Percentiles rank a stretch among this genome's conserved stretches.
Conservation (phyloP, 1,140 invertebrate genomes). For the Lamellibrachia luymesi region DNA sequence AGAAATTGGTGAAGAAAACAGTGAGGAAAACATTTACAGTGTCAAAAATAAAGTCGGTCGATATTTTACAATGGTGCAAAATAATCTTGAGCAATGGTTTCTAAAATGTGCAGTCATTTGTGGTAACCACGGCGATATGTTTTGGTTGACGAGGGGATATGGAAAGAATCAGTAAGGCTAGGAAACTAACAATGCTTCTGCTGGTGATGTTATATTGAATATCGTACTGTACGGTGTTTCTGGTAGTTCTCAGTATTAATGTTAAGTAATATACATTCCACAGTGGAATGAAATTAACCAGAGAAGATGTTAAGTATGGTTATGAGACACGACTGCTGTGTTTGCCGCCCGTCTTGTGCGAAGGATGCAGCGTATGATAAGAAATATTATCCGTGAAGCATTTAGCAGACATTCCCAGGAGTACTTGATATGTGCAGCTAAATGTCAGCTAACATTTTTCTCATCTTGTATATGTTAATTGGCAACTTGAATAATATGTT, state of each 20-base stretch:
- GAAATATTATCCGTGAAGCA: not conserved
- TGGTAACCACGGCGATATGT: not conserved
- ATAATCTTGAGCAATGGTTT: not conserved
- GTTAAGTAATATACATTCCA: slow-evolving; percentile 1
- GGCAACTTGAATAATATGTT: not conserved
- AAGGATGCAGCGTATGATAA: not conserved
- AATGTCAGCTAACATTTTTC: no score
- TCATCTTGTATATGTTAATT: not conserved
- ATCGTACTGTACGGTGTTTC: not conserved
- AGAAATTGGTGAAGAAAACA: not conserved
- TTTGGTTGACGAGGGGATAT: not conserved
- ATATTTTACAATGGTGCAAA: not conserved
- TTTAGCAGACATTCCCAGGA: not conserved
- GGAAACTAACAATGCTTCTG: not conserved
- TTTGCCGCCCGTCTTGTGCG: not conserved
- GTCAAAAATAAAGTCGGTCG: not conserved
- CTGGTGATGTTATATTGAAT: not conserved
- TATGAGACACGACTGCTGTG: not conserved
- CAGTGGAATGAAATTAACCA: not conserved
- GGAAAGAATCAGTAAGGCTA: not conserved
- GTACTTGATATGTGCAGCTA: not conserved
- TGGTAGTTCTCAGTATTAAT: not conserved
- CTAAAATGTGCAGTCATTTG: not conserved
- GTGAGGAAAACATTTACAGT: not conserved
- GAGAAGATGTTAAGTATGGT: not conserved